Evolutionary conservation across 2,113 vertebrate genomes (phyloP), one percentile per base, ranked within the genome.

Genomic region (Machaerirhynchus nigripectus): DNA sequence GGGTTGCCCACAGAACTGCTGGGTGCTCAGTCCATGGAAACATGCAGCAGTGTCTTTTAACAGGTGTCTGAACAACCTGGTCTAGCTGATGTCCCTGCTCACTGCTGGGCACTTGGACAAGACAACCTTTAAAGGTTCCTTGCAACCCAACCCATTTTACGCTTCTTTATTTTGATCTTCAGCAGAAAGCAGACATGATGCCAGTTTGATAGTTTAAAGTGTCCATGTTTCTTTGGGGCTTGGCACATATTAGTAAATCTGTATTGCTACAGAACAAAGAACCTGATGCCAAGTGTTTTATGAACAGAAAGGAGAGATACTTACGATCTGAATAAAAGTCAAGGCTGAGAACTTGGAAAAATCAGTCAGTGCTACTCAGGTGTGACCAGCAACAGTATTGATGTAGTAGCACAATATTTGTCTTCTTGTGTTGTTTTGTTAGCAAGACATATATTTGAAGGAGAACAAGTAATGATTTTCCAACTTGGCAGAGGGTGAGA

Each of bases 181-280:
- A 20, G 7, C 33, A 67, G n/a, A 33, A 59, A 53, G 49, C 13
- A 68, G 9, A 23, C 0, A 1, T 0, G 0, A n/a, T 46, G 11
- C 3, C 6, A 12, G 10, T 49, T 90, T 49, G 40, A 27, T 64
- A 70, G 19, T 37, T 55, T 73, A 23, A 78, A 40, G 19, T 52
- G 9, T 8, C 18, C 10, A 0, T 4, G 5, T 86, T 80, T 81
- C 31, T 81, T 53, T 74, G 26, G 7, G 33, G 8, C 26, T 50
- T 89, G 37, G 20, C 18, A 24, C 65, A 4, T 40, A 3, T 67
- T 49, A 47, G 24, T 71, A 47, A 44, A 56, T 79, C 52, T 61
- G 16, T 68, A 22, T 56, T 80, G 31, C 37, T 14, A 3, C 4
- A 63, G 33, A 74, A 55, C 1, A 7, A 26, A 73, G 30, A 74